These are phyloP conservation scores for Elmis aenea DNA, from an alignment of 2,888 invertebrate species.

Conservation along the genomic window DNA sequence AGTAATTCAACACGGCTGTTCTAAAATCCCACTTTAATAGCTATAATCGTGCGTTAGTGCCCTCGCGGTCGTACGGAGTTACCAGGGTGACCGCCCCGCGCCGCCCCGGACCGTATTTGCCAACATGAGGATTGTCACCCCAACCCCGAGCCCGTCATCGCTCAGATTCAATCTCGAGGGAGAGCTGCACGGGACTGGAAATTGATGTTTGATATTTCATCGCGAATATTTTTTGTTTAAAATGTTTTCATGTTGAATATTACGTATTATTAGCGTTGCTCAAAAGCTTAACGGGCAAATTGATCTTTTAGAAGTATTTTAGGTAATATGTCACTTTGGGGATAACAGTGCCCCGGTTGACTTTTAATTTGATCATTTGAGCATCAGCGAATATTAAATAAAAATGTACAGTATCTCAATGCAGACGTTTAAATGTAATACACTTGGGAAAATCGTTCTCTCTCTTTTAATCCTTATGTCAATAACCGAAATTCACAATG, in stretches of 20 bases:
- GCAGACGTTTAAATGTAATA: no score
- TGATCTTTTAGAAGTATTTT: no score
- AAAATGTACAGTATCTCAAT: no score
- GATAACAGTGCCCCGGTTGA: no score
- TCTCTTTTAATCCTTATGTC: no score
- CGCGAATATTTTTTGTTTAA: slow-evolving; percentile 27
- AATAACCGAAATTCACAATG: no score
- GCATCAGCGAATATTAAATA: no score
- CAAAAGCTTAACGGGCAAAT: no score
- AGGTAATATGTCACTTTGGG: no score
- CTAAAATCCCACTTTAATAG: slow-evolving; percentile 44
- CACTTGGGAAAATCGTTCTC: no score
- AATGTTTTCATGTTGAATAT: slow-evolving; percentile 22
- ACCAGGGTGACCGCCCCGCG: slow-evolving; percentile 40
- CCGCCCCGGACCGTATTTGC: slow-evolving; percentile 34
- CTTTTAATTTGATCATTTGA: no score
- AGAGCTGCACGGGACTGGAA: slow-evolving; percentile 32
- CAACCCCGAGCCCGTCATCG: slow-evolving; percentile 26
- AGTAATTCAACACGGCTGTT: slow-evolving; percentile 35
- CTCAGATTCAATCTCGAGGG: slow-evolving; percentile 34
- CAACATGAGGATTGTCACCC: slow-evolving; percentile 33
- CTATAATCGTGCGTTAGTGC: slow-evolving; percentile 43
- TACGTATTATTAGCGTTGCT: slow-evolving; percentile 17
- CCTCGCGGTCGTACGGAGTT: slow-evolving; percentile 39
- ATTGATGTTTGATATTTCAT: slow-evolving; percentile 34